phyloP scores from a whole-genome alignment of 30 jellyfish, hydroid and myxozoan genomes.

The Aurelia aurita region DNA sequence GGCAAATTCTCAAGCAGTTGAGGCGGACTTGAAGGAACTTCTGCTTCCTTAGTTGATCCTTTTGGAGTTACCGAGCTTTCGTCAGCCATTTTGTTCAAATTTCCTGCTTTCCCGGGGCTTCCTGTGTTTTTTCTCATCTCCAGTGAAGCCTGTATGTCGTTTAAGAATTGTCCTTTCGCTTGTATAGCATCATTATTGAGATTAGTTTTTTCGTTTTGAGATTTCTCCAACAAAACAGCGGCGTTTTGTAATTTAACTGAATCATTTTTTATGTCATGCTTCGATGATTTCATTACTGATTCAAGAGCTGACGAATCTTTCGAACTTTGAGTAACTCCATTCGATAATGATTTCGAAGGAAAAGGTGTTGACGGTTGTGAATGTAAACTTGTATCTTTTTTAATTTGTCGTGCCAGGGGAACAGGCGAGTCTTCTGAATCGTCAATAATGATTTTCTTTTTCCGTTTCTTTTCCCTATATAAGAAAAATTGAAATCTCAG shows the following conservation, averaged over 20 bases:
- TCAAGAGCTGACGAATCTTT: background rate
- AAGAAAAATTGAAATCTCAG: background rate
- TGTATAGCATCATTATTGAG: background rate
- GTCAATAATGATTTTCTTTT: constrained; percentile 17
- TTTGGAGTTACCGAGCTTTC: constrained; percentile 24
- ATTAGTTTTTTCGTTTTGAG: background rate
- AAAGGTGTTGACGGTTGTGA: background rate
- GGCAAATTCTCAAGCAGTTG: constrained; percentile 81
- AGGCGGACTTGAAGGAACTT: constrained; percentile 69
- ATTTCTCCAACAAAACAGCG: background rate
- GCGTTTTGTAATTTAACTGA: background rate
- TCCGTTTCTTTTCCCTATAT: constrained; percentile 41
- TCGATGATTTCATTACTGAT: background rate
- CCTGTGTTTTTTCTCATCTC: background rate
- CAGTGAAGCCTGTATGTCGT: background rate
- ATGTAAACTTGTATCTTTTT: background rate
- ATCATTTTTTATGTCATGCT: background rate
- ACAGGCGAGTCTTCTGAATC: constrained; percentile 36
- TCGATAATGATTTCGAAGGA: constrained; percentile 4
- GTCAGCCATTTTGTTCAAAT: background rate
- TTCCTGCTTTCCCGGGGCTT: background rate
- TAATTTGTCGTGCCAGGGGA: background rate
- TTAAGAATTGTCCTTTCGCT: background rate
- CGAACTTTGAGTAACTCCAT: constrained; percentile 2
- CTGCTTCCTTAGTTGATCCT: constrained; percentile 42